Percentiles rank a stretch among this genome's conserved stretches.
Evolutionary conservation across 2,888 invertebrate genomes (phyloP).

Genomic region (Zonitis immaculata): DNA sequence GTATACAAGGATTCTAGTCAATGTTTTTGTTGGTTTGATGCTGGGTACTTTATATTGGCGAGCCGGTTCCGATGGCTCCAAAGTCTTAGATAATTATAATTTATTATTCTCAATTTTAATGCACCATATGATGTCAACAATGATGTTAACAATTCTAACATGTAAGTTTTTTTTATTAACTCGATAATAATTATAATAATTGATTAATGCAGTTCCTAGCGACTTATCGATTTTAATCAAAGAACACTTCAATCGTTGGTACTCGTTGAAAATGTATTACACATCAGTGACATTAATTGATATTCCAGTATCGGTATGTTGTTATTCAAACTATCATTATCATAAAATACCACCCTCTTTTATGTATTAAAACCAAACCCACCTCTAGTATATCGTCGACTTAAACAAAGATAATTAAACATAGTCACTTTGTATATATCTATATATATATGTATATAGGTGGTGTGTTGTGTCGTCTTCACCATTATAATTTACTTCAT

Average conservation of each 20-base stretch:
- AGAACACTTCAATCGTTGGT: slow-evolving; percentile 87
- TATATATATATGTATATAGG: too few relatives aligned
- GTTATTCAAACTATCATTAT: neutral
- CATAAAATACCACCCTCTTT: too few relatives aligned
- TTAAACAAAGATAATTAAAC: neutral
- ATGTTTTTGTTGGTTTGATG: slow-evolving; percentile 70
- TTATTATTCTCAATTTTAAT: slow-evolving; percentile 86
- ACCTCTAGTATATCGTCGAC: neutral
- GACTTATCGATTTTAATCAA: slow-evolving; percentile 78
- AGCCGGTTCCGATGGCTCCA: slow-evolving; percentile 69
- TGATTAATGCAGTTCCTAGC: slow-evolving; percentile 70
- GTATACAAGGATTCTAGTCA: slow-evolving; percentile 69
- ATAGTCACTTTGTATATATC: neutral
- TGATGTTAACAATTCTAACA: slow-evolving; percentile 84
- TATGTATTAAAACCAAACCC: neutral
- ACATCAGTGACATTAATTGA: slow-evolving; percentile 71
- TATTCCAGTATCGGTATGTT: slow-evolving; percentile 69
- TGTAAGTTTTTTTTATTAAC: slow-evolving; percentile 68
- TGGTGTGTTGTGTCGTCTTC: slow-evolving; percentile 66
- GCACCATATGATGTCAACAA: slow-evolving; percentile 88
- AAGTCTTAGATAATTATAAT: slow-evolving; percentile 79
- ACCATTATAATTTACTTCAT: slow-evolving; percentile 76
- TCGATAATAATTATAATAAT: too few relatives aligned
- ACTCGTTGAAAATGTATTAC: slow-evolving; percentile 78
- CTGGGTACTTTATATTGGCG: slow-evolving; percentile 70